These are phyloP conservation scores for Enteromius paludinosus DNA, from an alignment of 2,797 vertebrate species.

Conservation along the genomic window DNA sequence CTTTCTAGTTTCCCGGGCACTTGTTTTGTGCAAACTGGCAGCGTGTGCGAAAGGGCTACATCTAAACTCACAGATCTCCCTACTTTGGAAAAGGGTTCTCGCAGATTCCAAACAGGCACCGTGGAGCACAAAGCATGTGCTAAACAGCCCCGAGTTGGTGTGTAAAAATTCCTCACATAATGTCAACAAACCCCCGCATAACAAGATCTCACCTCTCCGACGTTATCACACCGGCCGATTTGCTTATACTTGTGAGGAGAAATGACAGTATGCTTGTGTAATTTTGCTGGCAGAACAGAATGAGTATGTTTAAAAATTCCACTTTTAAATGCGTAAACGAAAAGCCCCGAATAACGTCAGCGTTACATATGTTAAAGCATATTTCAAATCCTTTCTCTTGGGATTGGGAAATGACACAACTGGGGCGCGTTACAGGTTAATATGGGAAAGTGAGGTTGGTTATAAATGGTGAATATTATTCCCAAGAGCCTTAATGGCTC, in stretches of 20 bases:
- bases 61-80: slow-evolving; percentile 22
- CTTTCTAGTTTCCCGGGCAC: slow-evolving; percentile 52
- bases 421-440: slow-evolving; percentile 75
- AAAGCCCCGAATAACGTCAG: slow-evolving; percentile 39
- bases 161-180: slow-evolving; percentile 48
- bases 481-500: slow-evolving; percentile 81
- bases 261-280: slow-evolving; percentile 49
- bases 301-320: slow-evolving; percentile 47
- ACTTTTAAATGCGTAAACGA: slow-evolving; percentile 42
- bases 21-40: slow-evolving; percentile 70
- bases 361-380: slow-evolving; percentile 40
- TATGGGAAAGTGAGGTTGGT: slow-evolving; percentile 83
- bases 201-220: slow-evolving; percentile 42
- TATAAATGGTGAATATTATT: slow-evolving; percentile 86
- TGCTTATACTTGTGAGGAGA: slow-evolving; percentile 48
- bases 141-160: slow-evolving; percentile 28
- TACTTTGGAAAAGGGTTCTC: slow-evolving; percentile 31
- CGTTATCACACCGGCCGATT: slow-evolving; percentile 46
- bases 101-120: slow-evolving; percentile 32
- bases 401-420: slow-evolving; percentile 38
- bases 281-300: slow-evolving; percentile 44
- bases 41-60: slow-evolving; percentile 60
- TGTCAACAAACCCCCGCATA: slow-evolving; percentile 52
- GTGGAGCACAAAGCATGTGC: slow-evolving; percentile 32
- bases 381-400: slow-evolving; percentile 28